Base-by-base conservation (phyloP, 2,888 invertebrate genomes). In the Hypolimnas misippus region DNA sequence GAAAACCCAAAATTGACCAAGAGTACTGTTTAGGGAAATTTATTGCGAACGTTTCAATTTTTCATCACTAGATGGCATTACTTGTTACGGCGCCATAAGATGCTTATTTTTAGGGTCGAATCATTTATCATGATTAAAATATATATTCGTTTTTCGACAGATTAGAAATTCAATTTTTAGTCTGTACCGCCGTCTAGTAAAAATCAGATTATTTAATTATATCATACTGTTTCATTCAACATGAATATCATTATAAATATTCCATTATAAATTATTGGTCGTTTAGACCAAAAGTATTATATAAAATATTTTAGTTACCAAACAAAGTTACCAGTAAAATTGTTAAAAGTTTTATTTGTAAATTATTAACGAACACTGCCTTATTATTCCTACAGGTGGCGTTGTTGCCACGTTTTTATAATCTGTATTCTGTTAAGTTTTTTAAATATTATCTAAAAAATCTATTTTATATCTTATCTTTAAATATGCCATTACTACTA, bases 1-100 rank as follows among this genome's bases (percentile, higher is more conserved):
- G 73, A 61, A 40, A 40, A 59, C 10, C 16, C 35, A 54, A 50
- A 55, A 50, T 14, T 40, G 40, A 63, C 12, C 46, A 16, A 42
- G 6, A n/a, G 42, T 40, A 49, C 14, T 14, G 21, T n/a, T n/a
- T 49, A 49, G 49, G 14, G 6, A 49, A 29, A 49, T n/a, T 49
- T 29, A 29, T 17, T 8, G 25, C 25, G 29, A 21, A 49, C 12
- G 33, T 35, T 19, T 29, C 16, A n/a, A 55, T 19, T n/a, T 46
- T n/a, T 46, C 16, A 46, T 21, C 49, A 49, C 31, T 46, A 65
- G 49, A 54, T 63, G 62, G 56, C 61, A 38, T 53, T 17, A 52
- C 19, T 40, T 25, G 17, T 49, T 29, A 49, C 49, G 19, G 25
- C 52, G 60, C 60, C 60, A 60, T 60, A 25, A 49, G 53, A 46